Evolutionary conservation across 30 jellyfish, hydroid and myxozoan species (phyloP).

Genomic region (Pelagia noctiluca): DNA sequence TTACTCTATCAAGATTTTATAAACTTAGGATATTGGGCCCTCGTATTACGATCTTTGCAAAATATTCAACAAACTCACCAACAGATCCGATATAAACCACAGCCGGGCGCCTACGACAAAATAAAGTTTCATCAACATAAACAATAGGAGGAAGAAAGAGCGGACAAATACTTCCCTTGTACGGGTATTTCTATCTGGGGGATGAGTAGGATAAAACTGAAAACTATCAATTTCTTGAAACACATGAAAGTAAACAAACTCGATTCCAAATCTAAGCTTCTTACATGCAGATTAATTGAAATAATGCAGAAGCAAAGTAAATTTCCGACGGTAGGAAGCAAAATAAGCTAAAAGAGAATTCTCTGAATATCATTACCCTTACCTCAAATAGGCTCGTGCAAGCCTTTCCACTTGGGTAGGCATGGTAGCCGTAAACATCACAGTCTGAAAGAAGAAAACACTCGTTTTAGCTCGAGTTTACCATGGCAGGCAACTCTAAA

Average conservation of each 20-base stretch:
- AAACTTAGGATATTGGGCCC: no score
- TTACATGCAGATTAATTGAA: neutral
- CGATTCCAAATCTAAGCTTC: no score
- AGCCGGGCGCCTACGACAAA: slow-evolving; percentile 96
- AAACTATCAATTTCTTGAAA: neutral
- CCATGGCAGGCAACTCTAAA: no score
- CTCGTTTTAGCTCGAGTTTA: no score
- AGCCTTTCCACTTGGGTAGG: slow-evolving; percentile 97
- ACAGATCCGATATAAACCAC: slow-evolving; percentile 96
- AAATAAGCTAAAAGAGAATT: no score
- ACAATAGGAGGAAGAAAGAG: no score
- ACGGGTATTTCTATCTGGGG: no score
- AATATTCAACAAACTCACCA: slow-evolving; percentile 69
- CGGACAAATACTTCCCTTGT: no score
- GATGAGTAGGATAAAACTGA: neutral
- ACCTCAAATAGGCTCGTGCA: slow-evolving; percentile 96
- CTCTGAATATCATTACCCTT: no score
- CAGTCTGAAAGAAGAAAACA: slow-evolving; percentile 79
- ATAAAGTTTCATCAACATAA: no score
- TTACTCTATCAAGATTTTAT: no score
- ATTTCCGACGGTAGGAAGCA: neutral
- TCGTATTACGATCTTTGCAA: neutral
- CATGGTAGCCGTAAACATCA: slow-evolving; percentile 99
- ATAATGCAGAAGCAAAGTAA: neutral
- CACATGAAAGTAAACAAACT: no score